Base-by-base conservation (phyloP, 2,113 vertebrate species). In the Leucoraja erinaceus region DNA sequence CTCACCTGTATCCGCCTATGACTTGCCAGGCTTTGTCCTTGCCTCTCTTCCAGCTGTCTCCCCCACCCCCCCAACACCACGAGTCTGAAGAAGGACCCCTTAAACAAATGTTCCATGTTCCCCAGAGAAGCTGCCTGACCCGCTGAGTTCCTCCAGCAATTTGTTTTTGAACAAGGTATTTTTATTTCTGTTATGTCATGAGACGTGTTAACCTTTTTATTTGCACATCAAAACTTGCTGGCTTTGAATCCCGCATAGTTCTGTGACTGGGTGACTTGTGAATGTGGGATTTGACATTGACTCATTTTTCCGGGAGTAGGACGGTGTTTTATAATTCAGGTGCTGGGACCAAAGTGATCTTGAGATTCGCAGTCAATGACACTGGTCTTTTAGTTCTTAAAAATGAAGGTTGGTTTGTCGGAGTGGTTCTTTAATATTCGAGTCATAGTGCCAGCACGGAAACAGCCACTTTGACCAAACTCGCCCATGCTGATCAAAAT, bases 111-210 rank as follows among this genome's bases (percentile, higher is more conserved):
- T 1, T 47, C 38, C 38, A 47, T 47, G 38, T 47, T 47, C 38
- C 38, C 38, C 38, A 47, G 38, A 47, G 38, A 47, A 47, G 38
- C 38, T 47, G 38, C 38, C 38, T 47, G 38, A 47, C 38, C 38
- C 38, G 38, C 38, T 47, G 38, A 47, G 38, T 47, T 47, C 0
- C 38, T 47, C 38, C 38, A 47, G 38, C 38, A 47, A 47, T 47
- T 47, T 47, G 38, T 47, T 47, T 47, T 94, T 99, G 98, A 98
- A 99, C 98, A 88, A 97, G 98, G 98, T 99, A 96, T 88, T 88
- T 88, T 88, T 61, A 31, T 84, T 84, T 18, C 8, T 63, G 0
- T 86, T 31, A 31, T 88, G 31, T 88, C 28, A 4, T 63, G 83
- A 72, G 5, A 12, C 31, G 11, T 31, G 28, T 63, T 5, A 31